Evolutionary conservation across 2,888 invertebrate species (phyloP).

Genomic region (Aproaerema taeniolella): DNA sequence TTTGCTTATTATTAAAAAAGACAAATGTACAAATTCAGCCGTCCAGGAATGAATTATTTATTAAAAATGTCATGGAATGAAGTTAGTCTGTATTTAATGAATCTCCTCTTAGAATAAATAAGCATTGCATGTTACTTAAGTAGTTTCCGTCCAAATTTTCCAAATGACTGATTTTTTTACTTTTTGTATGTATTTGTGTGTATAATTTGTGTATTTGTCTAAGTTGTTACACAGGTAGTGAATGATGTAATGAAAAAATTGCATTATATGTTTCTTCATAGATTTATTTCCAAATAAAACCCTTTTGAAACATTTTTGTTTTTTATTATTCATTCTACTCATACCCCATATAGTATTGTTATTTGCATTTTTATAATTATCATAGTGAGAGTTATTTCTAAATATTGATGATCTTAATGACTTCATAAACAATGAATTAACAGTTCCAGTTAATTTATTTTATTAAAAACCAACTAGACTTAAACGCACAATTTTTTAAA

Average conservation of each 20-base stretch:
- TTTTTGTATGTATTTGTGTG: conserved; percentile 49
- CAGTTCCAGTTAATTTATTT: too few relatives aligned
- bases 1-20: too few relatives aligned
- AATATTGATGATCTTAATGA: too few relatives aligned
- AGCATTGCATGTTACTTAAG: conserved; percentile 66
- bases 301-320: conserved; percentile 19
- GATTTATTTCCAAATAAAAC: conserved; percentile 66
- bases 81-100: conserved; percentile 27
- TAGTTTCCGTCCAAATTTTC: conserved; percentile 74
- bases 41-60: conserved; percentile 19
- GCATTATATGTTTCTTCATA: conserved; percentile 48
- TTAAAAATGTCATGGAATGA: too few relatives aligned
- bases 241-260: conserved; percentile 34
- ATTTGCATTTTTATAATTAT: neutral
- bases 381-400: too few relatives aligned
- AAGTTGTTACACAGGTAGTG: conserved; percentile 51
- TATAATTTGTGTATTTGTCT: conserved; percentile 42
- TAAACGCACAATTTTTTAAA: too few relatives aligned
- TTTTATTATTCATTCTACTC: neutral
- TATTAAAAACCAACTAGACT: conserved; percentile 1
- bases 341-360: neutral
- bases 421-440: too few relatives aligned
- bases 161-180: conserved; percentile 65
- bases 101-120: conserved; percentile 41
- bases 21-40: conserved; percentile 18